A percentile compares a stretch with the other conserved stretches of the same genome.
phyloP scores from a whole-genome alignment of 2,888 invertebrate genomes.

The Melanophora roralis region DNA sequence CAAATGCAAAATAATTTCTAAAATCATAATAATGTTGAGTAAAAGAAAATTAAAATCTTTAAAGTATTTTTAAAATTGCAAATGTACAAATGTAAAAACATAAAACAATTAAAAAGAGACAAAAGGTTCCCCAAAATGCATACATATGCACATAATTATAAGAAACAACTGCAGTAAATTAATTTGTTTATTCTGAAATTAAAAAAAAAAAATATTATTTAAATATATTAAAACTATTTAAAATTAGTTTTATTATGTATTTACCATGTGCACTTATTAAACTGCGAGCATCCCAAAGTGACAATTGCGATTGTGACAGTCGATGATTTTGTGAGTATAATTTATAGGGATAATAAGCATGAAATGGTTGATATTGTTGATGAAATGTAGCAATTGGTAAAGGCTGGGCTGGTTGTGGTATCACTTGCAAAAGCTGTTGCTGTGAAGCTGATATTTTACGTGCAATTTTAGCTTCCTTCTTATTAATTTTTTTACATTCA shows the following conservation, averaged over 20 bases:
- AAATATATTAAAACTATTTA: too few species aligned
- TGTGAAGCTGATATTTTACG: conserved; percentile 76
- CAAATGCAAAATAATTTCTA: conserved; percentile 1
- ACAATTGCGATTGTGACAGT: conserved; percentile 75
- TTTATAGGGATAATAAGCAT: conserved; percentile 74
- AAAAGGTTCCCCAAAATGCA: conserved; percentile 11
- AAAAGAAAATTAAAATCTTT: background rate
- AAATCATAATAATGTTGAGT: conserved; percentile 3
- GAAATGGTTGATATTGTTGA: conserved; percentile 67
- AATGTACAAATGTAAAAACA: too few species aligned
- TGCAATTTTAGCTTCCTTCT: conserved; percentile 72
- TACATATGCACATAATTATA: too few species aligned
- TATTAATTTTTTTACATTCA: conserved; percentile 66
- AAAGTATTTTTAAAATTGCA: conserved; percentile 29
- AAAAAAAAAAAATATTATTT: background rate
- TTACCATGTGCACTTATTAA: conserved; percentile 75
- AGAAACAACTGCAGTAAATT: background rate
- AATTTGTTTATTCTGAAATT: conserved; percentile 67
- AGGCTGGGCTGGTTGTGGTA: conserved; percentile 70
- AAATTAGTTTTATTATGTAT: too few species aligned
- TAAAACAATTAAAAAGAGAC: conserved; percentile 39
- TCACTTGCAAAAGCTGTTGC: conserved; percentile 58
- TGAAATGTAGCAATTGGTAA: conserved; percentile 76
- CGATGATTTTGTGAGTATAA: conserved; percentile 75
- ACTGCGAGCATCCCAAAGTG: conserved; percentile 76